A percentile compares a stretch with the other conserved stretches of the same genome.
Conservation (phyloP, 1,140 invertebrate genomes). For the Camponotus floridanus region DNA sequence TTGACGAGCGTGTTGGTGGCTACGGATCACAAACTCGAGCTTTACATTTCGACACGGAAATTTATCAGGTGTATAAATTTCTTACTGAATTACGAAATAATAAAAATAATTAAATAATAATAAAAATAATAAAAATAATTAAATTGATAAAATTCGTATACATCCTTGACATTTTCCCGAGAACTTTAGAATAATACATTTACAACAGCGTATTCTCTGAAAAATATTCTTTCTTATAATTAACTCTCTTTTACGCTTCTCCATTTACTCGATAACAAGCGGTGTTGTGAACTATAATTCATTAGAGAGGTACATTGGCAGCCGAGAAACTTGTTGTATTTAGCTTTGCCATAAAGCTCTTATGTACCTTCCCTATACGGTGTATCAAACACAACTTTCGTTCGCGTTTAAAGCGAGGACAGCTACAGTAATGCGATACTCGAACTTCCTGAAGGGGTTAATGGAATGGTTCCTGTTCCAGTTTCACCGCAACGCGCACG, state of each 20-base stretch:
- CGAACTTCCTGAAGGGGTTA: conserved; percentile 56
- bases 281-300: background rate
- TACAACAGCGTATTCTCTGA: background rate
- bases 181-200: conserved; percentile 4
- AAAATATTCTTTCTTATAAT: background rate
- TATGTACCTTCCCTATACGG: conserved; percentile 11
- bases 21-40: conserved; percentile 41
- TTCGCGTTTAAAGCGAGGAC: conserved; percentile 37
- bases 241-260: background rate
- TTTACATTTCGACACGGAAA: background rate
- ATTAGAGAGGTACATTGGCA: background rate
- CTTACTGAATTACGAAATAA: background rate
- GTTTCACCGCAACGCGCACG: conserved; percentile 34
- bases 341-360: conserved; percentile 13
- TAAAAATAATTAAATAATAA: background rate
- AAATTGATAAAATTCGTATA: background rate
- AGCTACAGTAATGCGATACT: conserved; percentile 46
- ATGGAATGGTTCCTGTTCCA: conserved; percentile 60
- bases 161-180: background rate
- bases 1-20: conserved; percentile 78
- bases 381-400: conserved; percentile 49
- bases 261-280: background rate
- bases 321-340: background rate
- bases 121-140: background rate
- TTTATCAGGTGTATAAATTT: background rate